Base-by-base conservation (phyloP, 2,888 invertebrate genomes). In the Druceiella hillmani region DNA sequence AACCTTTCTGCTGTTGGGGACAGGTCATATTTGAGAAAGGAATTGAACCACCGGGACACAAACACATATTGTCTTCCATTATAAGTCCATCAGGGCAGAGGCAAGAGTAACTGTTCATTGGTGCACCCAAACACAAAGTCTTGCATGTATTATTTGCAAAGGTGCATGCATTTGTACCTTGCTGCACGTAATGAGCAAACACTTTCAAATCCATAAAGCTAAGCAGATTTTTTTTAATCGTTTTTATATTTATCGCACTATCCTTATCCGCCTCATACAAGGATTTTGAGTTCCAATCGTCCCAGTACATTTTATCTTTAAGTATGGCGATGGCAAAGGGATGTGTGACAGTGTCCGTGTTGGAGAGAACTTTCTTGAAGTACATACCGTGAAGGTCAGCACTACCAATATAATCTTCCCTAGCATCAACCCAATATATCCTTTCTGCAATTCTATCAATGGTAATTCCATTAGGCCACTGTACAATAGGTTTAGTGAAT, bases 351-450 rank as follows among this genome's bases (percentile, higher is more conserved):
- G 78, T 74, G 1, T 77, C 76, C 38, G 78, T 76, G 38, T 80
- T 74, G 43, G 74, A 65, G 7, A 84, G 60, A 4, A 89, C 76
- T 51, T 79, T 79, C 45, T 75, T 77, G 50, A 87, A 80, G 52
- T 72, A 64, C 25, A 67, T 66, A 0, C 89, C 89, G 49, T 87
- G 74, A 27, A 87, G 63, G 57, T 86, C 81, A 0, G 83, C 75
- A 17, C 84, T 84, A 0, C 82, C 85, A 33, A 92, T 87, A 55
- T 84, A 85, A 60, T 91, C 87, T 47, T 81, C 76, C 53, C 78
- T 76, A 0, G 89, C 91, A 54, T 92, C 91, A 0, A 88, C 89
- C 87, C 89, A 91, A 57, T 87, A 93, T 34, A 93, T 80, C 31
- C 82, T 71, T 51, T 88, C 84, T 0, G 83, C 78, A 54, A 83